phyloP scores from a whole-genome alignment of 2,888 invertebrate genomes.

The Alcis repandata region DNA sequence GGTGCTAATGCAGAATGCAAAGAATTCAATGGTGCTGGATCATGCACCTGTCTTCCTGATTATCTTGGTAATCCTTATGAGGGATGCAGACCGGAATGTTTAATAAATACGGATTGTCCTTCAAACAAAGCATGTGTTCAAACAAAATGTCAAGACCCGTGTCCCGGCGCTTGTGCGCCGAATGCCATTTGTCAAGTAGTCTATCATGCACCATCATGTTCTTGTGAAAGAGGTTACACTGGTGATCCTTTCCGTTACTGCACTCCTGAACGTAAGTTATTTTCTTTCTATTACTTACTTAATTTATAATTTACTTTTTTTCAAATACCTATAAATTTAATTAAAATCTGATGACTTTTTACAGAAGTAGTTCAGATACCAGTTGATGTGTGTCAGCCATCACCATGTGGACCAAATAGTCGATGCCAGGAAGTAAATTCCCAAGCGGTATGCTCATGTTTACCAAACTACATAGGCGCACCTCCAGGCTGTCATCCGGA shows the following conservation, averaged over 20 bases:
- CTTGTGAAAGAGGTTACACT: slow-evolving; percentile 89
- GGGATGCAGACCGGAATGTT: slow-evolving; percentile 91
- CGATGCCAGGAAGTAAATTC: slow-evolving; percentile 90
- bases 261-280: slow-evolving; percentile 84
- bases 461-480: slow-evolving; percentile 89
- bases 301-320: slow-evolving; percentile 10
- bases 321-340: slow-evolving; percentile 6
- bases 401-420: slow-evolving; percentile 92
- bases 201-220: slow-evolving; percentile 90
- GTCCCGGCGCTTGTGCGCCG: slow-evolving; percentile 91
- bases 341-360: slow-evolving; percentile 35
- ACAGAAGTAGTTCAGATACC: slow-evolving; percentile 64
- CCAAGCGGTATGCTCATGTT: slow-evolving; percentile 92
- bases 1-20: slow-evolving; percentile 89
- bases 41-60: slow-evolving; percentile 90
- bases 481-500: slow-evolving; percentile 93
- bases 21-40: slow-evolving; percentile 87
- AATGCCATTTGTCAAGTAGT: slow-evolving; percentile 92
- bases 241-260: slow-evolving; percentile 92
- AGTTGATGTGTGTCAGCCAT: slow-evolving; percentile 88
- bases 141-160: slow-evolving; percentile 91
- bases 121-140: slow-evolving; percentile 90
- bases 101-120: slow-evolving; percentile 90
- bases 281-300: slow-evolving; percentile 12
- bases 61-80: slow-evolving; percentile 92